These are phyloP conservation scores for Dimorphilus gyrociliatus DNA, from an alignment of 2,888 invertebrate species.

Conservation along the genomic window DNA sequence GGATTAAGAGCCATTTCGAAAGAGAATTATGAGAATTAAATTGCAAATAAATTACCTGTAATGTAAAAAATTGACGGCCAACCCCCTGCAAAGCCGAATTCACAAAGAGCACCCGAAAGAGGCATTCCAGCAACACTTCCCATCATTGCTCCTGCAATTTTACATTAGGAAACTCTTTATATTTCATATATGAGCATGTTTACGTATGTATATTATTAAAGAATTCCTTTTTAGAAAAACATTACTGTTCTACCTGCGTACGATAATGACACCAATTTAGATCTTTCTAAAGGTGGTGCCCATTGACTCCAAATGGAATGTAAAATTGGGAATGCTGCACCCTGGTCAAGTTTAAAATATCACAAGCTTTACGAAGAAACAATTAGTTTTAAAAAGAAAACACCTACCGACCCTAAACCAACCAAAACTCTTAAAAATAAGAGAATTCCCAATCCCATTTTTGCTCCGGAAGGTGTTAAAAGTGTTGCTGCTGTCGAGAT, in stretches of 20 bases:
- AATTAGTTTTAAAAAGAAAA: no score
- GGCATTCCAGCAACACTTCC: slow-evolving; percentile 75
- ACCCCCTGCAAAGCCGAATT: slow-evolving; percentile 45
- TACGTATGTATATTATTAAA: no score
- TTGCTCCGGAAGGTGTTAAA: slow-evolving; percentile 15
- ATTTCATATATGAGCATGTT: neutral
- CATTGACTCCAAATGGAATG: slow-evolving; percentile 73
- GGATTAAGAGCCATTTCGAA: no score
- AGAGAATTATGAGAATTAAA: no score
- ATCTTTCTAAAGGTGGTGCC: slow-evolving; percentile 65
- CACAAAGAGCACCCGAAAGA: slow-evolving; percentile 64
- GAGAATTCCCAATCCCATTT: slow-evolving; percentile 11
- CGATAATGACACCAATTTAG: slow-evolving; percentile 14
- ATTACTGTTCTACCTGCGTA: slow-evolving; percentile 18
- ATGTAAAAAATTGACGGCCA: slow-evolving; percentile 75
- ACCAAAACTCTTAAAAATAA: slow-evolving; percentile 14
- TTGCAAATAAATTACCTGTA: no score
- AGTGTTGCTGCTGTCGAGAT: slow-evolving; percentile 13
- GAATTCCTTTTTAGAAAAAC: no score
- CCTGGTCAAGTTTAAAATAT: no score
- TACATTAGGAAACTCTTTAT: neutral
- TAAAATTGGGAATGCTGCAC: slow-evolving; percentile 75
- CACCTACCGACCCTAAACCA: slow-evolving; percentile 18
- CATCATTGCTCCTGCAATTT: slow-evolving; percentile 75
- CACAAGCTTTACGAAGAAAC: no score